Percentiles rank a stretch among this genome's conserved stretches.
phyloP scores from a whole-genome alignment of 2,888 invertebrate species.

The Pristionchus fissidentatus region DNA sequence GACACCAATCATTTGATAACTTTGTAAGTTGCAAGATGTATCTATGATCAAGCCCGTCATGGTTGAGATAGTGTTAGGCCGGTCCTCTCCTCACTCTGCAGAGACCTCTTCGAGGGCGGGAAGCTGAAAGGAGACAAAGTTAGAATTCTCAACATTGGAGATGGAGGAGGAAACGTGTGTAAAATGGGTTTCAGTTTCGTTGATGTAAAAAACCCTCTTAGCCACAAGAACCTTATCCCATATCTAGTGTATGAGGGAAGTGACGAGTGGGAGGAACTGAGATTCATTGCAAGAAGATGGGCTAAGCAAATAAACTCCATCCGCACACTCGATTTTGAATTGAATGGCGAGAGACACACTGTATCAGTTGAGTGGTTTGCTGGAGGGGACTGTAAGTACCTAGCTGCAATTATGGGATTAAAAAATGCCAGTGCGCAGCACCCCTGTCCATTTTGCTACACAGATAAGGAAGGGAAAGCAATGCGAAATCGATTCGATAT shows the following conservation, averaged over 20 bases:
- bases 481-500: neutral
- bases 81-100: neutral
- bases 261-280: neutral
- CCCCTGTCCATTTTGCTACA: neutral
- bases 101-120: neutral
- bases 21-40: no score
- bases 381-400: neutral
- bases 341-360: neutral
- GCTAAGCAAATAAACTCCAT: neutral
- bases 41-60: no score
- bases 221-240: neutral
- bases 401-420: neutral
- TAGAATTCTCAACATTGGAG: constrained; percentile 6
- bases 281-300: neutral
- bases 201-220: neutral
- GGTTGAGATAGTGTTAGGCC: no score
- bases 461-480: neutral
- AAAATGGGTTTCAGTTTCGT: neutral
- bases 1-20: no score
- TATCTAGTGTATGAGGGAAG: neutral
- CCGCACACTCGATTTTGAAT: neutral
- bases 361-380: neutral
- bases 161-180: neutral
- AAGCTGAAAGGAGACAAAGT: neutral
- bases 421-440: neutral